phyloP scores from a whole-genome alignment of 2,888 invertebrate genomes.

The Cerceris ruficornis region DNA sequence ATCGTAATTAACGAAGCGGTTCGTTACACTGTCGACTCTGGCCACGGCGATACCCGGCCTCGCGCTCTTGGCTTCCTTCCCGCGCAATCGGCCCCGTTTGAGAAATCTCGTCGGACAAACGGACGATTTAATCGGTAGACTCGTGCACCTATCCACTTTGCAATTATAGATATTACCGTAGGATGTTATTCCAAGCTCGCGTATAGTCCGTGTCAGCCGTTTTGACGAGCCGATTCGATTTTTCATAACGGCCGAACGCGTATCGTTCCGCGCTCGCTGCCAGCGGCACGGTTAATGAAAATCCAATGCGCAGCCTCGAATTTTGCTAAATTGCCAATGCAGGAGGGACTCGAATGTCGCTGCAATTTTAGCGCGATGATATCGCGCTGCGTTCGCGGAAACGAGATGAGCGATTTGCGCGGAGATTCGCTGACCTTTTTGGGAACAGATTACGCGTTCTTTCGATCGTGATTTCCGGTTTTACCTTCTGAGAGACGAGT shows the following conservation, averaged over 20 bases:
- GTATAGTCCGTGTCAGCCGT: slow-evolving; percentile 10
- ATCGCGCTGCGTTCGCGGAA: neutral
- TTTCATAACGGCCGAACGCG: neutral
- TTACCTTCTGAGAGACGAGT: no score
- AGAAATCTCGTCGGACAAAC: slow-evolving; percentile 41
- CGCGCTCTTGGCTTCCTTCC: slow-evolving; percentile 23
- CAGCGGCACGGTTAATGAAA: no score
- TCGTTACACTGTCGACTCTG: slow-evolving; percentile 51
- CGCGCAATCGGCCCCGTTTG: slow-evolving; percentile 22
- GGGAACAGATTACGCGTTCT: no score
- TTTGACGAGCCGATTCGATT: neutral
- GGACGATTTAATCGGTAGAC: slow-evolving; percentile 50
- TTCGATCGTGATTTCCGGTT: no score
- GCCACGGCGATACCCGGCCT: neutral
- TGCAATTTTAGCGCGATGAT: slow-evolving; percentile 12
- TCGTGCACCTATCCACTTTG: slow-evolving; percentile 10
- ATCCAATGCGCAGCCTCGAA: no score
- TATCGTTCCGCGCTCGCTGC: neutral
- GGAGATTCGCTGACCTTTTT: no score
- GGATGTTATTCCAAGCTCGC: slow-evolving; percentile 16
- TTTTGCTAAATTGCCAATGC: neutral
- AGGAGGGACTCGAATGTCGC: neutral
- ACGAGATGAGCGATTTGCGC: neutral
- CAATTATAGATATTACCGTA: slow-evolving; percentile 17
- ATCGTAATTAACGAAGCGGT: slow-evolving; percentile 67